phyloP scores from a whole-genome alignment of 2,797 vertebrate genomes.

The Trichosurus vulpecula region DNA sequence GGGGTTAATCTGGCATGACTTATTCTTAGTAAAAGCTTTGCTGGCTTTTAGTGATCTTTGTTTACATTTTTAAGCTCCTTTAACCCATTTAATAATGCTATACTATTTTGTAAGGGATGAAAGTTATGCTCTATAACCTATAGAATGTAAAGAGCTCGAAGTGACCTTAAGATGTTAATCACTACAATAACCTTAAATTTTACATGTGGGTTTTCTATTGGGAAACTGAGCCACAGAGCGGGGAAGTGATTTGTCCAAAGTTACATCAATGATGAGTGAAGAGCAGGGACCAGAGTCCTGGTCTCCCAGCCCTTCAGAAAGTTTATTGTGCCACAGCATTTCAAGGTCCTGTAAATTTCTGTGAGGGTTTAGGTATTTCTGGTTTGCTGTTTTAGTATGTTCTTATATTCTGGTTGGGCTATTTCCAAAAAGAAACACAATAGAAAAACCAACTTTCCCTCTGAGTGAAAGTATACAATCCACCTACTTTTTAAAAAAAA shows the following conservation, averaged over 20 bases:
- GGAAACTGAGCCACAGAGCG: neutral
- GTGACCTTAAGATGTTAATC: neutral
- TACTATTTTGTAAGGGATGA: neutral
- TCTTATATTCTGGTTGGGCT: neutral
- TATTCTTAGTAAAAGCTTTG: neutral
- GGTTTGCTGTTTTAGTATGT: neutral
- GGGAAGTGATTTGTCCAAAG: neutral
- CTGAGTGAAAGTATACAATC: slow-evolving; percentile 4
- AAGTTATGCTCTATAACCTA: neutral
- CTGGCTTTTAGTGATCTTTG: neutral
- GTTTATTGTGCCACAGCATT: neutral
- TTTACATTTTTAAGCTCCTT: neutral
- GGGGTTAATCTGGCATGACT: neutral
- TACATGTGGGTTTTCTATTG: neutral
- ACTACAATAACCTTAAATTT: neutral
- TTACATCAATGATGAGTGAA: neutral
- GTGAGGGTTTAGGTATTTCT: neutral
- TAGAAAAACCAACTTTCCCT: slow-evolving; percentile 6
- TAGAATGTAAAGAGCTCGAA: neutral
- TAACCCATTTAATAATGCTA: neutral
- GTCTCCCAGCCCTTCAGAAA: neutral
- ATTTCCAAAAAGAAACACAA: neutral
- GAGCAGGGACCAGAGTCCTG: neutral
- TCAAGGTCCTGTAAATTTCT: neutral
- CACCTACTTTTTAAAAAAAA: slow-evolving; percentile 35